phyloP scores from a whole-genome alignment of 2,888 invertebrate species.

The Thera britannica region DNA sequence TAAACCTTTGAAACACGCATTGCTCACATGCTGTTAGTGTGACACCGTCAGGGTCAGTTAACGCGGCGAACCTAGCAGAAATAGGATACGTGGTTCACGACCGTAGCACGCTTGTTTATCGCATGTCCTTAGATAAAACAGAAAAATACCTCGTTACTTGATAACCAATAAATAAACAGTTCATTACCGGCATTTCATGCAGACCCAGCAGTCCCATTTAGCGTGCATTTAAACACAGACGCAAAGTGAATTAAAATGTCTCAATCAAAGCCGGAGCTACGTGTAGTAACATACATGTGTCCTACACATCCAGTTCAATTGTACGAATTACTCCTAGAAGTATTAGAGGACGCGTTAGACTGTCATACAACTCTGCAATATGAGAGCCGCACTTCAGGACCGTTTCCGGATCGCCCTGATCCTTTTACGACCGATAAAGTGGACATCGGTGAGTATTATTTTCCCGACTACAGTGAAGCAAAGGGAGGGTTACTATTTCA shows the following conservation, averaged over 20 bases:
- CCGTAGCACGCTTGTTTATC: constrained; percentile 54
- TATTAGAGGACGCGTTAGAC: constrained; percentile 80
- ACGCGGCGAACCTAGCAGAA: constrained; percentile 43
- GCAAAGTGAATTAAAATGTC: constrained; percentile 57
- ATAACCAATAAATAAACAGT: constrained; percentile 28
- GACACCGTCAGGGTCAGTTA: constrained; percentile 41
- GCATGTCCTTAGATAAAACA: constrained; percentile 44
- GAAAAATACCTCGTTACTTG: constrained; percentile 26
- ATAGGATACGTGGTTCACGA: constrained; percentile 53
- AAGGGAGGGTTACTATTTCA: no score
- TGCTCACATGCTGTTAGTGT: constrained; percentile 45
- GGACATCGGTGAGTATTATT: constrained; percentile 81
- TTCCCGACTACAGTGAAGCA: no score
- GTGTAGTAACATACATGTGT: constrained; percentile 86
- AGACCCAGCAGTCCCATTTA: constrained; percentile 23
- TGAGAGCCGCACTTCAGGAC: constrained; percentile 85
- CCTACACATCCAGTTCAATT: constrained; percentile 86
- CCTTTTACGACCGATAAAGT: constrained; percentile 81
- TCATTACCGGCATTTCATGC: constrained; percentile 14
- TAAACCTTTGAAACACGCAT: constrained; percentile 38
- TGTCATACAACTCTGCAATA: constrained; percentile 82
- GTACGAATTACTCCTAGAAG: constrained; percentile 83
- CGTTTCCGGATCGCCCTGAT: constrained; percentile 76
- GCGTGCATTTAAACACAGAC: constrained; percentile 17
- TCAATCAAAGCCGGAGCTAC: constrained; percentile 67